A percentile compares a stretch with the other conserved stretches of the same genome.
phyloP scores from a whole-genome alignment of 2,113 vertebrate species.

The Pampusana beccarii region DNA sequence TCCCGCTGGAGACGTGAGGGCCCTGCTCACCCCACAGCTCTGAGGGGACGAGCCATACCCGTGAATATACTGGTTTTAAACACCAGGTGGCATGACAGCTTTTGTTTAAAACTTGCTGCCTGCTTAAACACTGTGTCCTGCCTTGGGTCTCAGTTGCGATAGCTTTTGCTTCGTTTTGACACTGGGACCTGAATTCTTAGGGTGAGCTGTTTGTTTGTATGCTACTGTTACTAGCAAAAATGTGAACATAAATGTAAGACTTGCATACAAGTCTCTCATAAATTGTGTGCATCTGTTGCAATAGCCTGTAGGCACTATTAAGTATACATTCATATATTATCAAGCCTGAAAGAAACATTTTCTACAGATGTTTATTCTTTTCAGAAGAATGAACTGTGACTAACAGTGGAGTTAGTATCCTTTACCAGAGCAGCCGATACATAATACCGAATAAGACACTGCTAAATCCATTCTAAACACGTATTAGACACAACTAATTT shows the following conservation, averaged over 20 bases:
- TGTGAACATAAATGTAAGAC: not conserved
- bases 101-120: not conserved
- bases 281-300: not conserved
- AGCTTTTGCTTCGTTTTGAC: not conserved
- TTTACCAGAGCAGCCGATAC: not conserved
- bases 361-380: not conserved
- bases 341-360: not conserved
- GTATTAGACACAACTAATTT: not conserved
- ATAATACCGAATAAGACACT: not conserved
- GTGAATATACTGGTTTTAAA: not conserved
- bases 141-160: fast-evolving
- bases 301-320: not conserved
- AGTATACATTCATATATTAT: not conserved
- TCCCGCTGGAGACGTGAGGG: not conserved
- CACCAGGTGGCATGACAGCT: constrained; percentile 47
- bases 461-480: not conserved
- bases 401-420: not conserved
- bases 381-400: not conserved
- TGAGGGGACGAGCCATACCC: fast-evolving
- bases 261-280: not conserved
- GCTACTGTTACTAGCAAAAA: not conserved
- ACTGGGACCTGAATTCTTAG: not conserved
- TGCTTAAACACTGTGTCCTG: fast-evolving
- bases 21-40: no score
- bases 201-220: not conserved